Percentiles rank a stretch among this genome's conserved stretches.
Evolutionary conservation across 2,888 invertebrate genomes (phyloP).

Genomic region (Metopia argyrocephala): DNA sequence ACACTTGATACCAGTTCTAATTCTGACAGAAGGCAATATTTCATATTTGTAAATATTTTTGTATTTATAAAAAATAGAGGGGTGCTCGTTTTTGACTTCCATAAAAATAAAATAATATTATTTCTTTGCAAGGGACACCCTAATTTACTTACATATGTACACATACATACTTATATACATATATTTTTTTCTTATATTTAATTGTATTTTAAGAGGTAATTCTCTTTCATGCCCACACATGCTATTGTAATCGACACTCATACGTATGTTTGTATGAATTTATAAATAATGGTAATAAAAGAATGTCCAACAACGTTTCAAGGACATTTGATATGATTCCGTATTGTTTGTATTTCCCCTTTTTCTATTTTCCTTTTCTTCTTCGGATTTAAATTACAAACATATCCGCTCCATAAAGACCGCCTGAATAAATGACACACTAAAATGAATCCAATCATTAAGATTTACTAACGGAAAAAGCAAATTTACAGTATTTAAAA

Average conservation of each 20-base stretch:
- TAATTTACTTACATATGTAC: no score
- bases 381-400: neutral
- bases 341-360: conserved; percentile 7
- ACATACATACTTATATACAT: no score
- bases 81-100: no score
- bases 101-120: no score
- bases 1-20: no score
- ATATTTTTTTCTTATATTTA: neutral
- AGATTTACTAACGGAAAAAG: neutral
- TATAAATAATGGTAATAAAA: conserved; percentile 24
- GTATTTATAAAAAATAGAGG: no score
- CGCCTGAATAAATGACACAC: neutral
- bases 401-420: neutral
- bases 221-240: conserved; percentile 15
- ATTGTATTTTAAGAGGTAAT: neutral
- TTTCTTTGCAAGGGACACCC: no score
- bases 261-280: conserved; percentile 24
- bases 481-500: conserved; percentile 36
- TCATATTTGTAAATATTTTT: no score
- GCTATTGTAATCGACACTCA: conserved; percentile 15
- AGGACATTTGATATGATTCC: conserved; percentile 48
- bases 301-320: conserved; percentile 40
- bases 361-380: neutral
- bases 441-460: conserved; percentile 14
- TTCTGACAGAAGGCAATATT: no score